phyloP scores from a whole-genome alignment of 2,888 invertebrate genomes.

The Parascotia fuliginaria region DNA sequence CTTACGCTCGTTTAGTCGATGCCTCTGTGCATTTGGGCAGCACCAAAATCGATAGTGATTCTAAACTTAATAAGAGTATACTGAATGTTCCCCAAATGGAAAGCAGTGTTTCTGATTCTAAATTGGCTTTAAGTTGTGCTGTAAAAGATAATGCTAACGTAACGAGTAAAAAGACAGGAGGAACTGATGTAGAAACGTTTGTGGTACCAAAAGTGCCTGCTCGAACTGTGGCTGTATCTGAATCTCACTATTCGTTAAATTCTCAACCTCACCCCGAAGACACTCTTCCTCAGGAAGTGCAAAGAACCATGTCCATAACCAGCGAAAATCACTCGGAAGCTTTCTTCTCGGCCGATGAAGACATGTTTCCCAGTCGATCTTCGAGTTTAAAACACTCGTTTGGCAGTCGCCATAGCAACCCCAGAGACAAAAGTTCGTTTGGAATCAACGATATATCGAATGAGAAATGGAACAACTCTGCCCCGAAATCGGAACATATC shows the following conservation, averaged over 20 bases:
- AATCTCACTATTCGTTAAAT: conserved; percentile 89
- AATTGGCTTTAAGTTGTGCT: conserved; percentile 92
- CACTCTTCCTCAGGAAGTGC: conserved; percentile 87
- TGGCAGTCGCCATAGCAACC: conserved; percentile 77
- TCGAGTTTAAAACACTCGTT: conserved; percentile 89
- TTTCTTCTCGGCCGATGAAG: conserved; percentile 97
- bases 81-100: conserved; percentile 87
- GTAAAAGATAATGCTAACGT: conserved; percentile 78
- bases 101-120: conserved; percentile 94
- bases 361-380: conserved; percentile 89
- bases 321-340: conserved; percentile 96
- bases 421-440: conserved; percentile 85
- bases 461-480: conserved; percentile 74
- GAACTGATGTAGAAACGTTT: conserved; percentile 63
- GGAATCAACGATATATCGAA: conserved; percentile 75
- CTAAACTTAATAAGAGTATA: conserved; percentile 87
- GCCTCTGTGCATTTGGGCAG: conserved; percentile 83
- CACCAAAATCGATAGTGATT: conserved; percentile 90
- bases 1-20: conserved; percentile 92
- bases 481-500: conserved; percentile 64
- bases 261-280: conserved; percentile 86
- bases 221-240: conserved; percentile 86
- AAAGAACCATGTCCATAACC: conserved; percentile 94
- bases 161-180: conserved; percentile 58
- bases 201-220: conserved; percentile 74